Evolutionary conservation across 2,888 invertebrate genomes (phyloP).

Genomic region (Oligia strigilis): DNA sequence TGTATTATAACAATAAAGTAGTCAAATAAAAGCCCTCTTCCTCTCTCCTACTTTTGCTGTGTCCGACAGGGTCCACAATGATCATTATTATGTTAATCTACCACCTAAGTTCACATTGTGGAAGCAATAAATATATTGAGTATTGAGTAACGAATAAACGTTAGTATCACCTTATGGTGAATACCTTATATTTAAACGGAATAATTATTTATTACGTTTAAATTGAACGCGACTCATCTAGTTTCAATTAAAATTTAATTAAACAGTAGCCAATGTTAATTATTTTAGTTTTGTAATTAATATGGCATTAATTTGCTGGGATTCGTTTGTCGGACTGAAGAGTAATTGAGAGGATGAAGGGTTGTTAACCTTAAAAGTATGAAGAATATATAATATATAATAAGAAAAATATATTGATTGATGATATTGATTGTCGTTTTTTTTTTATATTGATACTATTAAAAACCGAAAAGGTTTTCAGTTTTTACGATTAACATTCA

Average conservation of each 20-base stretch:
- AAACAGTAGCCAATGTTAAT: not conserved
- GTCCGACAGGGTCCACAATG: too few species aligned
- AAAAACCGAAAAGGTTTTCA: too few species aligned
- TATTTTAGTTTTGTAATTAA: constrained; percentile 24
- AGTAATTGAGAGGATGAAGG: not conserved
- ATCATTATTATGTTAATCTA: too few species aligned
- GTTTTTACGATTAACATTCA: too few species aligned
- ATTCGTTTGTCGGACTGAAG: constrained; percentile 9
- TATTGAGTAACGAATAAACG: not conserved
- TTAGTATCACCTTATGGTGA: not conserved
- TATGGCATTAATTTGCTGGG: not conserved
- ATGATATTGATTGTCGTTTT: too few species aligned
- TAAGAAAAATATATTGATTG: not conserved
- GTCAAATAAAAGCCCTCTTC: too few species aligned
- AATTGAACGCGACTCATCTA: constrained; percentile 24
- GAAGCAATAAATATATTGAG: too few species aligned
- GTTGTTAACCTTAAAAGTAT: not conserved
- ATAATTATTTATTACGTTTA: not conserved
- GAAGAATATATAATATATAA: not conserved
- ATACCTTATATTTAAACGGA: too few species aligned
- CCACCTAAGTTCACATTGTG: too few species aligned
- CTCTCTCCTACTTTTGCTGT: too few species aligned
- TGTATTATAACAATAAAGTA: too few species aligned
- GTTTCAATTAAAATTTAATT: constrained; percentile 36
- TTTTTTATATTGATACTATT: too few species aligned